Evolutionary conservation across 2,797 vertebrate genomes (phyloP).

Genomic region (Neostethus bicornis): DNA sequence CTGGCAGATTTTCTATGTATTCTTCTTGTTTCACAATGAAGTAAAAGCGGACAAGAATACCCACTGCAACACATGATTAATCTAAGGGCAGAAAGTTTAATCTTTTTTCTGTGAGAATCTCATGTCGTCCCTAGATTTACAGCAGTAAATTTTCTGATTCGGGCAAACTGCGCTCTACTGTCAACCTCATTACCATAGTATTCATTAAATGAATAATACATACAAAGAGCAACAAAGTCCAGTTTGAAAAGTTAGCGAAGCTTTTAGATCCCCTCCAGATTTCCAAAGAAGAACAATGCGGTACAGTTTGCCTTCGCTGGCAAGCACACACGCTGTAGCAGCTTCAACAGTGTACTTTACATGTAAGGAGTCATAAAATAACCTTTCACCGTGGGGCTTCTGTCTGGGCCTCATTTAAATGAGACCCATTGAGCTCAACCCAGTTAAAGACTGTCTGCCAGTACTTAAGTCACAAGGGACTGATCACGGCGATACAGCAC

Average conservation of each 20-base stretch:
- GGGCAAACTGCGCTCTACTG: constrained; percentile 46
- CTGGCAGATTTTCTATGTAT: constrained; percentile 9
- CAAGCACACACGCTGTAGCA: constrained; percentile 45
- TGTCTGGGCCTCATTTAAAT: constrained; percentile 79
- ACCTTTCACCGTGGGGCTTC: constrained; percentile 69
- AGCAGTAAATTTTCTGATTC: constrained; percentile 54
- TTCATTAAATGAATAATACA: constrained; percentile 55
- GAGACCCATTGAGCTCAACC: constrained; percentile 77
- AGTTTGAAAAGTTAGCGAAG: constrained; percentile 29
- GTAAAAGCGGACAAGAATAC: constrained; percentile 19
- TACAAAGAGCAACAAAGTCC: constrained; percentile 38
- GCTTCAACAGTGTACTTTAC: constrained; percentile 58
- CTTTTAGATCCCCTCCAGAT: constrained; percentile 40
- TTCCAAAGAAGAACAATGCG: constrained; percentile 28
- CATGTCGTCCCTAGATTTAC: constrained; percentile 67
- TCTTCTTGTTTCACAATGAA: constrained; percentile 14
- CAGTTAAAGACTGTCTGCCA: constrained; percentile 79
- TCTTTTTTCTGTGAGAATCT: constrained; percentile 39
- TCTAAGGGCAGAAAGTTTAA: constrained; percentile 17
- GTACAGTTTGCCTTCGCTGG: constrained; percentile 37
- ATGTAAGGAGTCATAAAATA: constrained; percentile 69
- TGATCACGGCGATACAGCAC: constrained; percentile 73
- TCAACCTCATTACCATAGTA: constrained; percentile 45
- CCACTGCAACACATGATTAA: constrained; percentile 5
- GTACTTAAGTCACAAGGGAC: constrained; percentile 72